Base-by-base conservation (phyloP, 2,888 invertebrate species). In the Torymus auratus region DNA sequence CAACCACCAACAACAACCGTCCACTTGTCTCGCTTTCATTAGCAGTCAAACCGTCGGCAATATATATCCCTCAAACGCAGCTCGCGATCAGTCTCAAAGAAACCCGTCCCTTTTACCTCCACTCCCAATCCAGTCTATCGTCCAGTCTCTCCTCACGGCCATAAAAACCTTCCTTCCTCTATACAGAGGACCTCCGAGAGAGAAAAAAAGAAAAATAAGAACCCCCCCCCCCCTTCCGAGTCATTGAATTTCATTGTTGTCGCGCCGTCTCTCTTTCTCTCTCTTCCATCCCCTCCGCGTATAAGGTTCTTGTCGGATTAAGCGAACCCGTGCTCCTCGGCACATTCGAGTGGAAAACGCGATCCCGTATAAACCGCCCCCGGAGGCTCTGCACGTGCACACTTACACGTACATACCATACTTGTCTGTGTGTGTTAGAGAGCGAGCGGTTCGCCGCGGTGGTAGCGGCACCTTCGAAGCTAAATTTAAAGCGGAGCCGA, bases 241-340 rank as follows among this genome's bases (percentile, higher is more conserved):
- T 73, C 81, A 81, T 81, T 81, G 81, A 81, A 77, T 81, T 81
- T 81, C 70, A 77, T 69, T 77, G 81, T 81, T 69, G 67, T 76
- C 61, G 55, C 65, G 61, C 15, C n/a, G 17, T 52, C 20, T 65
- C 17, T 73, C 64, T n/a, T 12, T 65, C 10, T 13, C 65, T 10
- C 2, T n/a, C 15, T 28, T 12, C 14, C 56, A 50, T n/a, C n/a
- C 56, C 15, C 58, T 41, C 17, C 55, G 71, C 73, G 53, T 67
- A 41, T 71, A 70, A 76, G 72, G 64, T 28, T 77, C 81, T 77
- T 60, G 80, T 77, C 67, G 81, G 77, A 81, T 77, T 69, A 78
- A 65, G 72, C 69, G 68, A 80, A 80, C 76, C 65, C 80, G 71
- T 80, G 81, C 77, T 67, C 70, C 58, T 61, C 55, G 53, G 75